phyloP scores from a whole-genome alignment of 2,888 invertebrate genomes.

The Spodoptera exigua region DNA sequence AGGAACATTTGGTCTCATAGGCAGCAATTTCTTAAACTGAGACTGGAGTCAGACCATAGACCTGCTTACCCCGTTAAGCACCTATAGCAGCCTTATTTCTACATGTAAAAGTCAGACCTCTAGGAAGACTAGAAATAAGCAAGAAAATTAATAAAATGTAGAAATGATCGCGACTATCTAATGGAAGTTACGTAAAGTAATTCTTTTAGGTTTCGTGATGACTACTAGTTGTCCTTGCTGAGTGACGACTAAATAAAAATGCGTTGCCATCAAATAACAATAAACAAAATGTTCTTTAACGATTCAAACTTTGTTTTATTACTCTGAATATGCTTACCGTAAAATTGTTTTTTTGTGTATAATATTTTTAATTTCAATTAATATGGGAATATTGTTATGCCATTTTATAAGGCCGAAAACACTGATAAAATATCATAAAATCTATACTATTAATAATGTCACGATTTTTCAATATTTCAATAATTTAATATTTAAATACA shows the following conservation, averaged over 20 bases:
- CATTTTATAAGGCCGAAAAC: no score
- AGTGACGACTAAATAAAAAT: constrained; percentile 18
- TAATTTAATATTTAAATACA: background rate
- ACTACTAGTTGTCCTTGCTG: constrained; percentile 40
- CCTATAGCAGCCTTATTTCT: no score
- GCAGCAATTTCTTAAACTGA: no score
- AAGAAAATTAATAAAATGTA: constrained; percentile 12
- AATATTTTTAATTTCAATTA: constrained; percentile 8
- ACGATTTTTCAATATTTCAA: constrained; percentile 7
- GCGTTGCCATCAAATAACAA: constrained; percentile 36
- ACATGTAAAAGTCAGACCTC: no score
- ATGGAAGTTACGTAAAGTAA: constrained; percentile 15
- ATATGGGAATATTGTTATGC: background rate
- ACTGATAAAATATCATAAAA: constrained; percentile 14
- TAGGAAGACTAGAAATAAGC: background rate
- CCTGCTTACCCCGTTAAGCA: no score
- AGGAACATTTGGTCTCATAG: no score
- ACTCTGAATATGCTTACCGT: constrained; percentile 3
- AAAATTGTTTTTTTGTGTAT: no score
- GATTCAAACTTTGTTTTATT: constrained; percentile 17
- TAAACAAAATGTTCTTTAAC: constrained; percentile 26
- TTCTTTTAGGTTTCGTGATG: constrained; percentile 29
- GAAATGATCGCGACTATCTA: constrained; percentile 13
- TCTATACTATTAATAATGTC: background rate
- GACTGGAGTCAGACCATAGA: no score